A percentile compares a stretch with the other conserved stretches of the same genome.
phyloP scores from a whole-genome alignment of 1,140 invertebrate genomes.

The Lordiphosa collinella region DNA sequence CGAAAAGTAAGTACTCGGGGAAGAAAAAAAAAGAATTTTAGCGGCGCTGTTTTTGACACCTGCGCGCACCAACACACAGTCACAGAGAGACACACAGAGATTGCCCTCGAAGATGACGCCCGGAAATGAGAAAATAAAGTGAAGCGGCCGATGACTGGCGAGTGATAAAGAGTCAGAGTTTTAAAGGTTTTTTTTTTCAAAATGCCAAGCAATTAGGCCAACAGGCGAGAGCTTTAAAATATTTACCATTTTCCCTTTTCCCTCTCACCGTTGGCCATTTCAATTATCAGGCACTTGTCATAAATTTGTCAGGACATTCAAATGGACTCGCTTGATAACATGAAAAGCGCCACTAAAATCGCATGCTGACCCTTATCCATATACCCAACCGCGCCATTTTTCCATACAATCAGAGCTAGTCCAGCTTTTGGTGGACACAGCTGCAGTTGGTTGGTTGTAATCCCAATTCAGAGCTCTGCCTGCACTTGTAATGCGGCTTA shows the following conservation, averaged over 20 bases:
- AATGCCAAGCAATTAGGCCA: no score
- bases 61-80: slow-evolving; percentile 29
- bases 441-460: slow-evolving; percentile 68
- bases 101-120: slow-evolving; percentile 36
- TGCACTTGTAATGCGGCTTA: slow-evolving; percentile 77
- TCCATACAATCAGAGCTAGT: neutral
- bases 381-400: neutral
- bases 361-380: slow-evolving; percentile 23
- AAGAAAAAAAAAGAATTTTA: slow-evolving; percentile 16
- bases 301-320: slow-evolving; percentile 53
- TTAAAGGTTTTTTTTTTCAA: no score
- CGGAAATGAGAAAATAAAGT: slow-evolving; percentile 74
- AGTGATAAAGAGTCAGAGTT: slow-evolving; percentile 28
- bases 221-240: no score
- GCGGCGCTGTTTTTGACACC: slow-evolving; percentile 62
- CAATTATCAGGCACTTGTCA: slow-evolving; percentile 60
- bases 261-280: slow-evolving; percentile 27
- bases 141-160: slow-evolving; percentile 33
- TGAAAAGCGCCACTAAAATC: slow-evolving; percentile 63
- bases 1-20: slow-evolving; percentile 36
- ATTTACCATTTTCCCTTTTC: no score
- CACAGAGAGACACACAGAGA: slow-evolving; percentile 5
- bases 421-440: slow-evolving; percentile 34
- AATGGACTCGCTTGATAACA: slow-evolving; percentile 61
- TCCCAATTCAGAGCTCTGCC: slow-evolving; percentile 44